A percentile compares a stretch with the other conserved stretches of the same genome.
Evolutionary conservation across 92 coral and sea anemone genomes (phyloP).

Genomic region (Zoanthus sociatus): DNA sequence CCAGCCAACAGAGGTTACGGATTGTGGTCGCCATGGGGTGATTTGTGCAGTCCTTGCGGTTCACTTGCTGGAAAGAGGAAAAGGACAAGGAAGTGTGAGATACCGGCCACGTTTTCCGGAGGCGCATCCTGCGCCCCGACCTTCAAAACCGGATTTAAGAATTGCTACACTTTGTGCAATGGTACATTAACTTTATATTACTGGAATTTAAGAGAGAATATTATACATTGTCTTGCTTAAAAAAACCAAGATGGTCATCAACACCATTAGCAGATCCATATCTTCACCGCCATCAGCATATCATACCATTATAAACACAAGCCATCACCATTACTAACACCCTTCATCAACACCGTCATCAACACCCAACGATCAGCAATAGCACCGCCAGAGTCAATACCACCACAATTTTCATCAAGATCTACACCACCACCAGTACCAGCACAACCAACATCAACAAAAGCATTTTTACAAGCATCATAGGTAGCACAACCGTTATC

Average conservation of each 20-base stretch:
- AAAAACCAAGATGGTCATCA: no score
- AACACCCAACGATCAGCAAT: no score
- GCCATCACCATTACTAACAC: no score
- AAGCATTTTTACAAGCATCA: background rate
- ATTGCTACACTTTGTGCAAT: slow-evolving; percentile 13
- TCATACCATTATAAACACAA: no score
- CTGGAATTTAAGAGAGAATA: background rate
- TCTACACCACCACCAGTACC: no score
- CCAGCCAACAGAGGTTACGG: slow-evolving; percentile 10
- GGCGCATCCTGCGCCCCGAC: slow-evolving; percentile 1
- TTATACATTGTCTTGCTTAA: background rate
- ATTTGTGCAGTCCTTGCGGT: background rate
- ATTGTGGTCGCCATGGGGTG: slow-evolving; percentile 5
- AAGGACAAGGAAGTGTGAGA: slow-evolving; percentile 7
- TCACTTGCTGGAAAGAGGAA: background rate
- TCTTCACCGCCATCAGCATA: no score
- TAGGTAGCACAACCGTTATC: no score
- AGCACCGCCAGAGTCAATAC: no score
- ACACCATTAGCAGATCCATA: no score
- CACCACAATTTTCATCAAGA: no score
- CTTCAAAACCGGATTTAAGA: background rate
- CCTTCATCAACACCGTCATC: no score
- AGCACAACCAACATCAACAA: background rate
- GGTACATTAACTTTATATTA: background rate
- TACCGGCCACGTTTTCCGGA: background rate